Evolutionary conservation across 2,113 vertebrate species (phyloP).

Genomic region (Pluvialis apricaria): DNA sequence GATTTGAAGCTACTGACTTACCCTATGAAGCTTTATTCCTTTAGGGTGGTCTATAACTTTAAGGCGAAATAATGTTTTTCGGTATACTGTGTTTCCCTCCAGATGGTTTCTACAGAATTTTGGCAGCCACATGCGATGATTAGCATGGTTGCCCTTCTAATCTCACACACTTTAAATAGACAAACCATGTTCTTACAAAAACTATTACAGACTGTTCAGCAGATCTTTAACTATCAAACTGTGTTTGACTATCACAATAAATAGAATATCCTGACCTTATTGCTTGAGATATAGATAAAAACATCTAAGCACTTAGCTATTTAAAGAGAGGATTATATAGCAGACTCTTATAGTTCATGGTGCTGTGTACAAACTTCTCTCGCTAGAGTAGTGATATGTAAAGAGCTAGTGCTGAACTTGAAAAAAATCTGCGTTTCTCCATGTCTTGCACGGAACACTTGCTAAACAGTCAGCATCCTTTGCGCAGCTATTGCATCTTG

Average conservation of each 20-base stretch:
- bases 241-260: not conserved
- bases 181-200: not conserved
- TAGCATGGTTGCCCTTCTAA: conserved; percentile 8
- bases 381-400: not conserved
- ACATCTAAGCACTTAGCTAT: not conserved
- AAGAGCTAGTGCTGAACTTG: not conserved
- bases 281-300: not conserved
- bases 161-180: not conserved
- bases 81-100: conserved; percentile 1
- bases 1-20: not conserved
- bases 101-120: not conserved
- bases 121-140: not conserved
- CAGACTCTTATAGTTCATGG: not conserved
- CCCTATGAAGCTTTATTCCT: not conserved
- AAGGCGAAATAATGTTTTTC: not conserved
- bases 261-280: not conserved
- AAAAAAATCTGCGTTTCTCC: not conserved
- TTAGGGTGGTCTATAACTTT: not conserved
- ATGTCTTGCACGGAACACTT: not conserved
- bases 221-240: not conserved
- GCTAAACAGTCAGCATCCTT: not conserved
- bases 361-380: not conserved
- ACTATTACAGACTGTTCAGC: conserved; percentile 5
- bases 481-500: not conserved
- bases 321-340: not conserved